A percentile compares a stretch with the other conserved stretches of the same genome.
phyloP scores from a whole-genome alignment of 2,113 vertebrate genomes.

The Pontoporia blainvillei region DNA sequence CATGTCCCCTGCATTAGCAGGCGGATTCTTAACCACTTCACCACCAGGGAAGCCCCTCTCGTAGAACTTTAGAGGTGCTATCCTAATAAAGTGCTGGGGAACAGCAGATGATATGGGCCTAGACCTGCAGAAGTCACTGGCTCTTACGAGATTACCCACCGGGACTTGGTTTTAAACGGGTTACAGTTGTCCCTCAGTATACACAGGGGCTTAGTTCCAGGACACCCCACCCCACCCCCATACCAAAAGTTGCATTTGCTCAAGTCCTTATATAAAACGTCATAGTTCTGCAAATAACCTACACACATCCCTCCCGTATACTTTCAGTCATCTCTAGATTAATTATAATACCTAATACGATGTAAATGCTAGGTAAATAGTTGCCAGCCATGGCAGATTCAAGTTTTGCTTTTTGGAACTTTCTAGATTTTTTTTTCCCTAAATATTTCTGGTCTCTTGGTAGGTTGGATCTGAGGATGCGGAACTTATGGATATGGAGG shows the following conservation, averaged over 20 bases:
- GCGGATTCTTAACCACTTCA: no score
- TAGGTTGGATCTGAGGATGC: background rate
- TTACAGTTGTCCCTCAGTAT: background rate
- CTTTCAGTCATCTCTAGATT: background rate
- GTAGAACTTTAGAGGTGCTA: background rate
- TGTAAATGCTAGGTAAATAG: background rate
- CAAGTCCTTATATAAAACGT: background rate
- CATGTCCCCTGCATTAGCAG: no score
- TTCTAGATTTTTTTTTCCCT: background rate
- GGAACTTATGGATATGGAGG: background rate
- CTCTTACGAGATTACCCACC: background rate
- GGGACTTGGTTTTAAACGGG: background rate
- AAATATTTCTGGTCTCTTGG: background rate
- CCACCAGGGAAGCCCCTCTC: no score
- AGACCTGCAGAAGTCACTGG: background rate
- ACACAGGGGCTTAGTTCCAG: background rate
- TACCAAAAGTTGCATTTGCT: background rate
- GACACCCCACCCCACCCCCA: background rate
- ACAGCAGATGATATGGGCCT: background rate
- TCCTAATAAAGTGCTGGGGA: background rate
- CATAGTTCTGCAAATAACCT: background rate
- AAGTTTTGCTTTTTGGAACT: background rate
- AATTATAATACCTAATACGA: background rate
- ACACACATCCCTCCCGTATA: background rate
- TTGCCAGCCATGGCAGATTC: background rate